These are phyloP conservation scores for Onychostruthus taczanowskii DNA, from an alignment of 2,113 vertebrate genomes.

Conservation along the genomic window DNA sequence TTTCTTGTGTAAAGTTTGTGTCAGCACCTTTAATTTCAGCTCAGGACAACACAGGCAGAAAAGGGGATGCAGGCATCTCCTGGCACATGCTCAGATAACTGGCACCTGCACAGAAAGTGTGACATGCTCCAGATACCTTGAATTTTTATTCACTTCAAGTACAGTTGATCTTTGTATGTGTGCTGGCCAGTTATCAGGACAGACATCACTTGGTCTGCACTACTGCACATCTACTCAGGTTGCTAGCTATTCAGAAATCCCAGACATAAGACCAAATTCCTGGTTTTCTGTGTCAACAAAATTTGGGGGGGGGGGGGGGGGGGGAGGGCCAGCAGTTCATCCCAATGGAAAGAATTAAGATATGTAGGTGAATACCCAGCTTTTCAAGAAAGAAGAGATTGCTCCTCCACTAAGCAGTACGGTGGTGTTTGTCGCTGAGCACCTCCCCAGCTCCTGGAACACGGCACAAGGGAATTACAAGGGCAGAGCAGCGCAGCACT, in stretches of 20 bases:
- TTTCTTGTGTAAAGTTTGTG: background rate
- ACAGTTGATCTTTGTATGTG: background rate
- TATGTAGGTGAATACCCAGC: background rate
- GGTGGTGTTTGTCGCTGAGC: background rate
- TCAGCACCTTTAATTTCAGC: background rate
- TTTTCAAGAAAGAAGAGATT: background rate
- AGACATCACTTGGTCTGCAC: background rate
- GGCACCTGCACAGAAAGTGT: background rate
- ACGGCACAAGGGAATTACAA: background rate
- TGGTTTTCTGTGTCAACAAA: background rate
- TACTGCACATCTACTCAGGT: background rate
- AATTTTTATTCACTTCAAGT: background rate
- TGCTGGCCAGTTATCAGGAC: background rate
- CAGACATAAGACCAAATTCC: background rate
- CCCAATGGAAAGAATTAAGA: background rate
- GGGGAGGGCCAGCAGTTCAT: no score
- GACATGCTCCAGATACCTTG: background rate
- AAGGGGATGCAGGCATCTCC: background rate
- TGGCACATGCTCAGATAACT: background rate
- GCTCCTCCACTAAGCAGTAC: background rate
- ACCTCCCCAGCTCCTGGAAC: background rate
- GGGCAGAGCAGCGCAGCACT: background rate
- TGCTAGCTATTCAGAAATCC: background rate
- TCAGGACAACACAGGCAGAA: background rate
- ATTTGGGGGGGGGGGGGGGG: background rate